These are phyloP conservation scores for Musca vetustissima DNA, from an alignment of 1,140 invertebrate genomes.

Conservation along the genomic window DNA sequence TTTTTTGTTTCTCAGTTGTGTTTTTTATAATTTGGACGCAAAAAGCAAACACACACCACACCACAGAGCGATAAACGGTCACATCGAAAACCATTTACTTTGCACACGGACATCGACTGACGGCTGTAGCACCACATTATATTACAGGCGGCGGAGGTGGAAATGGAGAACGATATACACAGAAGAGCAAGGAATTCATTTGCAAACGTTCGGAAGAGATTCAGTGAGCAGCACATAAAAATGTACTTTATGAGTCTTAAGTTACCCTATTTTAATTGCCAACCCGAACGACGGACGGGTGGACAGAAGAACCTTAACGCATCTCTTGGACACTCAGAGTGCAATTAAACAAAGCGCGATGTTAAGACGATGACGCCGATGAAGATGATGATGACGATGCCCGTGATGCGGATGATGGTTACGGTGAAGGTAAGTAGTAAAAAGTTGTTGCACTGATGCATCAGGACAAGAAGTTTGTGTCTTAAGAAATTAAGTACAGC, in stretches of 20 bases:
- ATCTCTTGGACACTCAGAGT: constrained; percentile 31
- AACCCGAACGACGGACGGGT: constrained; percentile 31
- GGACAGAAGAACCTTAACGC: no score
- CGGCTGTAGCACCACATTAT: no score
- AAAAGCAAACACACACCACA: no score
- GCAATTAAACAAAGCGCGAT: constrained; percentile 46
- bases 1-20: background rate
- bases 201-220: no score
- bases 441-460: no score
- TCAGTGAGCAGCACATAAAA: constrained; percentile 39
- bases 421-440: no score
- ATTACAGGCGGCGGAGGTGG: no score
- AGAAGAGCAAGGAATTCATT: no score
- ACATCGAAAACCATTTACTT: constrained; percentile 16
- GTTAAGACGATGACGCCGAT: constrained; percentile 4
- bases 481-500: constrained; percentile 3
- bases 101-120: background rate
- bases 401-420: no score
- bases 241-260: constrained; percentile 46
- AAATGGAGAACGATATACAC: no score
- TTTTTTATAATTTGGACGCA: no score
- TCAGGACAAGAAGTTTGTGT: background rate
- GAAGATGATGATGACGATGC: background rate
- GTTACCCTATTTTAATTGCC: constrained; percentile 52
- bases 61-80: constrained; percentile 14